Percentiles rank a stretch among this genome's conserved stretches.
Evolutionary conservation across 2,888 invertebrate genomes (phyloP).

Genomic region (Plusia festucae): DNA sequence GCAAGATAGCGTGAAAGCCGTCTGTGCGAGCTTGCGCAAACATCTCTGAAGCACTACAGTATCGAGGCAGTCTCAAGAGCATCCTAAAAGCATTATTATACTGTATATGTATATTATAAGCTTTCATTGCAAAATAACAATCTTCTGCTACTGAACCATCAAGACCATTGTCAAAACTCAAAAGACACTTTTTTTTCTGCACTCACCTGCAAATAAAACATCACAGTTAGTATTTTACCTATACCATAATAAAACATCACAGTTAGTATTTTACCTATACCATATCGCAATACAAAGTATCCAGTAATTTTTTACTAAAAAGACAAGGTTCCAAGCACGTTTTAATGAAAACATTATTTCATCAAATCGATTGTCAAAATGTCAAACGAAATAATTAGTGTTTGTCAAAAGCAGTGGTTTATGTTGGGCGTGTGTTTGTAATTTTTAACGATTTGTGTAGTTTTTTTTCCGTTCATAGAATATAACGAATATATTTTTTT

Average conservation of each 20-base stretch:
- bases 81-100: too few species aligned
- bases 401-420: slow-evolving; percentile 36
- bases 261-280: too few species aligned
- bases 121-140: slow-evolving; percentile 99
- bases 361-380: slow-evolving; percentile 9
- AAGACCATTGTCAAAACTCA: slow-evolving; percentile 98
- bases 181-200: slow-evolving; percentile 98
- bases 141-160: slow-evolving; percentile 99
- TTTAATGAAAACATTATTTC: neutral
- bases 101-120: too few species aligned
- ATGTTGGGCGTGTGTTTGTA: slow-evolving; percentile 54
- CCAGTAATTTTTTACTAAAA: too few species aligned
- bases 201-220: slow-evolving; percentile 90
- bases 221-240: neutral
- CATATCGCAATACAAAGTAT: too few species aligned
- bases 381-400: slow-evolving; percentile 26
- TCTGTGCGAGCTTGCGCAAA: too few species aligned
- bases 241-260: too few species aligned
- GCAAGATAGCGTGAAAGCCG: too few species aligned
- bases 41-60: too few species aligned
- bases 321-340: neutral
- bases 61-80: too few species aligned
- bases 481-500: slow-evolving; percentile 23
- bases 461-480: slow-evolving; percentile 32
- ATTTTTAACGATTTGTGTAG: slow-evolving; percentile 39